phyloP scores from a whole-genome alignment of 92 coral and sea anemone genomes.

The Pocillopora meandrina region DNA sequence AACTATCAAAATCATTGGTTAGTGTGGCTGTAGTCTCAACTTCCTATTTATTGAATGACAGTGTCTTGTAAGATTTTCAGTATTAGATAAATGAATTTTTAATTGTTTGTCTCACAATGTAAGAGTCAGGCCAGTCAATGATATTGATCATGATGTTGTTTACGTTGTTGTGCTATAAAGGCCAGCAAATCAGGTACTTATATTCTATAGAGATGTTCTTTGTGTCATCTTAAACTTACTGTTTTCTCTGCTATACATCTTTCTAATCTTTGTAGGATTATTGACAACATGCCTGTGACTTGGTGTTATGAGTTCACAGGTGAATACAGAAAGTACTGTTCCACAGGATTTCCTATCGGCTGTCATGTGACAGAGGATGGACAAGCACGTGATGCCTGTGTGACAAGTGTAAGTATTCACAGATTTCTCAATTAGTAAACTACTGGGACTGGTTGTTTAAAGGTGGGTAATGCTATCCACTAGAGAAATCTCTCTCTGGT shows the following conservation, averaged over 20 bases:
- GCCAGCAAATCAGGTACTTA: too few relatives aligned
- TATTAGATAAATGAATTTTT: too few relatives aligned
- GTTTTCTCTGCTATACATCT: background rate
- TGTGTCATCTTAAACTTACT: too few relatives aligned
- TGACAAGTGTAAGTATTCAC: constrained; percentile 72
- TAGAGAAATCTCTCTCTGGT: too few relatives aligned
- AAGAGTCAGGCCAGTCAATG: too few relatives aligned
- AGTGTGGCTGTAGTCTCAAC: background rate
- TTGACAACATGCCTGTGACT: constrained; percentile 98
- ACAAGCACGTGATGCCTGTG: constrained; percentile 89
- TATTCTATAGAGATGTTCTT: too few relatives aligned
- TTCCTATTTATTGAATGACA: background rate
- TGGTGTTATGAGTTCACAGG: constrained; percentile 97
- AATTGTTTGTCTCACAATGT: too few relatives aligned
- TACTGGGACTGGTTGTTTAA: too few relatives aligned
- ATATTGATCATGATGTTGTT: too few relatives aligned
- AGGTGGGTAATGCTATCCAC: too few relatives aligned
- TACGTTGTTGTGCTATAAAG: too few relatives aligned
- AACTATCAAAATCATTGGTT: constrained; percentile 98
- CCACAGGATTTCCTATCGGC: constrained; percentile 98
- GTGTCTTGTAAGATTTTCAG: background rate
- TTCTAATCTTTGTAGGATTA: constrained; percentile 66
- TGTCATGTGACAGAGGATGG: constrained; percentile 89
- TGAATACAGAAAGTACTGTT: constrained; percentile 76
- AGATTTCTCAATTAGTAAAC: background rate